These are phyloP conservation scores for Rhaphigaster nebulosa DNA, from an alignment of 2,888 invertebrate genomes.

Conservation along the genomic window DNA sequence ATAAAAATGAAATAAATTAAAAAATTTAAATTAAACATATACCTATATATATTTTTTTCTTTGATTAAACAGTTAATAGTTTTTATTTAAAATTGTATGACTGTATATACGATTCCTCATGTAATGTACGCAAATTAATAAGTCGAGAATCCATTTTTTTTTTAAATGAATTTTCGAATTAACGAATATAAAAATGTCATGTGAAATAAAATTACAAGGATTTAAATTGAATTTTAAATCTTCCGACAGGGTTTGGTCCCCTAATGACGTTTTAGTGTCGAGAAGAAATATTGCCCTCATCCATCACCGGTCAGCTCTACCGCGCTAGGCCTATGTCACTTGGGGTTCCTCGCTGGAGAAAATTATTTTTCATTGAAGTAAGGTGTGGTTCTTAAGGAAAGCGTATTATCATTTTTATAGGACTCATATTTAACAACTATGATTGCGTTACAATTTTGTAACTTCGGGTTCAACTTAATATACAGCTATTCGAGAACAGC, in stretches of 20 bases:
- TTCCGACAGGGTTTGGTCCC: background rate
- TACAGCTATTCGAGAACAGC: too few species aligned
- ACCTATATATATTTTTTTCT: too few species aligned
- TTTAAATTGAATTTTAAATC: background rate
- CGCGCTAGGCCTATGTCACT: background rate
- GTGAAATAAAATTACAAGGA: background rate
- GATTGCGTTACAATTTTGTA: too few species aligned
- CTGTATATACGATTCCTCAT: too few species aligned
- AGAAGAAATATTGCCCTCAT: conserved; percentile 27
- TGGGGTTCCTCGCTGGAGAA: background rate
- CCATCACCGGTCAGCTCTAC: background rate
- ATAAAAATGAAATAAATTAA: too few species aligned
- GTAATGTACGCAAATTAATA: too few species aligned
- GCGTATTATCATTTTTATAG: background rate
- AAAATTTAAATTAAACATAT: too few species aligned
- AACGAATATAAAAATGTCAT: background rate
- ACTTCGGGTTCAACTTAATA: too few species aligned
- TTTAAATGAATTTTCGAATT: background rate
- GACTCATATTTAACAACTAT: too few species aligned
- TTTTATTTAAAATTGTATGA: too few species aligned
- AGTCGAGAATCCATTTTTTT: background rate
- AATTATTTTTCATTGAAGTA: background rate
- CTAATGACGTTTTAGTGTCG: conserved; percentile 21
- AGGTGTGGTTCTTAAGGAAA: background rate
- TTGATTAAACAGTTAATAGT: too few species aligned